Base-by-base conservation (phyloP, 2,888 invertebrate genomes). In the Osedax frankpressi region DNA sequence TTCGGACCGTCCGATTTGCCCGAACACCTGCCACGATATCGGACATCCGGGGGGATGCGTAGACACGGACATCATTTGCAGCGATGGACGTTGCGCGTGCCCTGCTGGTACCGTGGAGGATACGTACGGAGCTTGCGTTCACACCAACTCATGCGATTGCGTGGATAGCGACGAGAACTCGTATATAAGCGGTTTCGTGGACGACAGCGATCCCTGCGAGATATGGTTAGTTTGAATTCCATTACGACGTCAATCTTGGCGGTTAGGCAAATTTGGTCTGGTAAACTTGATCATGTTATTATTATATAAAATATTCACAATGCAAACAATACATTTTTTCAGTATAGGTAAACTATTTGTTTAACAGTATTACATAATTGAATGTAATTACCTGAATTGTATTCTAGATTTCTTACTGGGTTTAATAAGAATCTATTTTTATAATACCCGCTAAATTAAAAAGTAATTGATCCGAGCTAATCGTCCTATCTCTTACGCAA, bases 101-200 rank as follows among this genome's bases (percentile, higher is more conserved):
- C 69, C 69, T 2, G 28, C 29, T 14, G 3, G 6, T 29, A 11
- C 29, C 28, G 30, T 69, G 1, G 69, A 69, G 69, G 29, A 69
- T 29, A 69, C 6, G n/a, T 28, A 11, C 69, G 69, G 69, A 1
- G 28, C 27, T n/a, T 69, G 69, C 14, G 69, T 69, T n/a, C 6
- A 69, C 29, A 26, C 69, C 19, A 26, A 26, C 28, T 28, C 27
- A 2, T 69, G 69, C 24, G 30, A 29, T 29, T 69, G 69, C n/a
- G 28, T 69, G 1, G 69, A 69, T 29, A 30, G 29, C 29, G 69
- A 11, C n/a, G 69, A 30, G 25, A 69, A 69, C 69, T 28, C 28
- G 6, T 69, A 69, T n/a, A 0, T 69, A 24, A 69, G 30, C 29
- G 69, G 69, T 29, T 69, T 69, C 69, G 69, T 69, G 25, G 69